Conservation (phyloP, 2,113 vertebrate genomes). For the Vimba vimba region DNA sequence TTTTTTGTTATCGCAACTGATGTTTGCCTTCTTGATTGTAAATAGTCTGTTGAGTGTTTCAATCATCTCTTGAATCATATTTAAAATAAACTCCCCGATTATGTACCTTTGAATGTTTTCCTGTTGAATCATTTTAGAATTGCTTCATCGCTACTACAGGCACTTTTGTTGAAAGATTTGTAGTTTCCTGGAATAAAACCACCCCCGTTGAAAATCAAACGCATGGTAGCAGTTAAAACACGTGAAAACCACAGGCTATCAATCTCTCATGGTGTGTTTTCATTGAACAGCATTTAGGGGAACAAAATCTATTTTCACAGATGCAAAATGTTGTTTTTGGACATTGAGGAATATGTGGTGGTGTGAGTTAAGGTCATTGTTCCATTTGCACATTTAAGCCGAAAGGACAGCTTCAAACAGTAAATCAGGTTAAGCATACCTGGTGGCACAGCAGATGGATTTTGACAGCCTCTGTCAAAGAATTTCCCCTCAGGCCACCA, state of each 20-base stretch:
- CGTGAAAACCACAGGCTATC: neutral
- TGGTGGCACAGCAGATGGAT: neutral
- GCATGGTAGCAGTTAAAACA: neutral
- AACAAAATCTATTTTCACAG: neutral
- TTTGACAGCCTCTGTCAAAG: neutral
- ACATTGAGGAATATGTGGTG: neutral
- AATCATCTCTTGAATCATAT: neutral
- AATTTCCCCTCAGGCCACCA: slow-evolving; percentile 62
- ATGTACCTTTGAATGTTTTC: neutral
- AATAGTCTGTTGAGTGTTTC: neutral
- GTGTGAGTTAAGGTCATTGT: neutral
- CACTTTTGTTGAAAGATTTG: neutral
- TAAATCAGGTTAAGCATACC: slow-evolving; percentile 8
- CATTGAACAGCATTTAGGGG: neutral
- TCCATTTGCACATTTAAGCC: neutral
- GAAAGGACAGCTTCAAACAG: neutral
- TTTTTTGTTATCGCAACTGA: neutral
- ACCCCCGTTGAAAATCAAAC: neutral
- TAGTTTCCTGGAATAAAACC: neutral
- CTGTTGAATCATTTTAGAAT: neutral
- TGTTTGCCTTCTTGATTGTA: neutral
- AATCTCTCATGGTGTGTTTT: neutral
- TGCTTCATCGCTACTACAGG: neutral
- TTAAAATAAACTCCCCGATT: neutral
- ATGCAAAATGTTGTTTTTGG: neutral